Evolutionary conservation across 2,113 vertebrate species (phyloP).

Genomic region (Hystrix brachyura): DNA sequence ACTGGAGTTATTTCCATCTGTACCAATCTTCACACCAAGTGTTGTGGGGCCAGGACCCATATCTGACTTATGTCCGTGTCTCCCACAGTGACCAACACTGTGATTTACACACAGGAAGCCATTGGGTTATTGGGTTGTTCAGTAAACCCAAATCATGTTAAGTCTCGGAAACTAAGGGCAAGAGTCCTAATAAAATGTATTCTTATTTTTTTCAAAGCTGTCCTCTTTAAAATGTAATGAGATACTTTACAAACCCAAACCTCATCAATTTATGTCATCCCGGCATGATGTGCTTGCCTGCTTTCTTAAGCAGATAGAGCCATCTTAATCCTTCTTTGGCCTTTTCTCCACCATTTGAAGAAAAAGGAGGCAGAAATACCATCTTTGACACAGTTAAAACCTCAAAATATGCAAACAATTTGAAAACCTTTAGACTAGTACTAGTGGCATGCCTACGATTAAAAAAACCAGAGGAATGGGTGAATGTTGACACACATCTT

Average conservation of each 20-base stretch:
- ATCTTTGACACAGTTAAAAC: slow-evolving; percentile 46
- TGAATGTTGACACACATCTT: not conserved
- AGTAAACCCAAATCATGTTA: slow-evolving; percentile 50
- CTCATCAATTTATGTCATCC: slow-evolving; percentile 41
- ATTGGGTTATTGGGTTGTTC: slow-evolving; percentile 41
- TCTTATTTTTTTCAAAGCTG: slow-evolving; percentile 36
- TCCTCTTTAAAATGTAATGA: slow-evolving; percentile 60
- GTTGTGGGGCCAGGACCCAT: not conserved
- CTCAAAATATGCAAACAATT: slow-evolving; percentile 70
- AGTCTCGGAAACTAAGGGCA: not conserved
- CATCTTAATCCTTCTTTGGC: not conserved
- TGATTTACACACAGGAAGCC: not conserved
- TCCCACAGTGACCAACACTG: not conserved
- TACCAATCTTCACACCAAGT: not conserved
- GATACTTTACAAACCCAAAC: not conserved
- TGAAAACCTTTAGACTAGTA: slow-evolving; percentile 55
- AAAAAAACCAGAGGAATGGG: not conserved
- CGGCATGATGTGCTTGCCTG: slow-evolving; percentile 43
- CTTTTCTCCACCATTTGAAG: slow-evolving; percentile 50
- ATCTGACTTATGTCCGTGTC: not conserved
- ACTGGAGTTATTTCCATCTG: slow-evolving; percentile 50
- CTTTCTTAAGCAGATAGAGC: slow-evolving; percentile 68
- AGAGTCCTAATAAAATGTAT: slow-evolving; percentile 40
- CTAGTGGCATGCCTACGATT: not conserved
- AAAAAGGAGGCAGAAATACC: slow-evolving; percentile 36